Base-by-base conservation (phyloP, 2,113 vertebrate species). In the Zosterops pallidus region DNA sequence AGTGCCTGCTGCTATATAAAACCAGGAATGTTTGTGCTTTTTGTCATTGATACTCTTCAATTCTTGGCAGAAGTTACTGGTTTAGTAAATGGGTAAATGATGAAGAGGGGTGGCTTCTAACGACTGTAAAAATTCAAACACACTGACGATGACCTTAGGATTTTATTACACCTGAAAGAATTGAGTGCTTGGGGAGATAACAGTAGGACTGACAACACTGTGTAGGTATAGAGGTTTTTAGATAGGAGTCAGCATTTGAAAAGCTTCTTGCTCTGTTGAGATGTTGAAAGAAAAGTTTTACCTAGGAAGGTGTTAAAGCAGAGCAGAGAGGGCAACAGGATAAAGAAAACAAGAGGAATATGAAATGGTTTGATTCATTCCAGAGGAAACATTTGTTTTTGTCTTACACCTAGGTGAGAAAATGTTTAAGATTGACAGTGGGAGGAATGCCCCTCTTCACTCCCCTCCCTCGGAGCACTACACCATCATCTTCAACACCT, bases 401-500 rank as follows among this genome's bases (percentile, higher is more conserved):
- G 9, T 67, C 56, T 71, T 56, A 21, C 67, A 17, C 83, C 35
- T 21, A 99, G 99, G 99, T 56, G 99, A 99, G 97, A 97, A 98
- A 94, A 98, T 99, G 93, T 99, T 99, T 94, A 98, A 99, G 97
- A 99, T 99, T 9, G 99, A 99, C 98, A 99, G 98, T 6, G 99
- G 99, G 68, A 98, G 99, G 68, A 98, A 99, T 0, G 99, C 99
- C 5, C 99, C 99, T 0, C 98, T 99, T 28, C 99, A 99, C 95
- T 98, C 99, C 5, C 99, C 99, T 17, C 99, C 99, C 25, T 99
- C 99, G 0, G 99, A 99, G 77, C 99, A 99, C 96, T 99, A 99
- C 96, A 99, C 99, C 94, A 99, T 99, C 97, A 99, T 99, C 97
- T 99, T 99, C 98, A 99, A 99, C 97, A 99, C 99, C 65, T 99